Conservation (phyloP, 2,113 vertebrate species). For the Gnathonemus longibarbis region DNA sequence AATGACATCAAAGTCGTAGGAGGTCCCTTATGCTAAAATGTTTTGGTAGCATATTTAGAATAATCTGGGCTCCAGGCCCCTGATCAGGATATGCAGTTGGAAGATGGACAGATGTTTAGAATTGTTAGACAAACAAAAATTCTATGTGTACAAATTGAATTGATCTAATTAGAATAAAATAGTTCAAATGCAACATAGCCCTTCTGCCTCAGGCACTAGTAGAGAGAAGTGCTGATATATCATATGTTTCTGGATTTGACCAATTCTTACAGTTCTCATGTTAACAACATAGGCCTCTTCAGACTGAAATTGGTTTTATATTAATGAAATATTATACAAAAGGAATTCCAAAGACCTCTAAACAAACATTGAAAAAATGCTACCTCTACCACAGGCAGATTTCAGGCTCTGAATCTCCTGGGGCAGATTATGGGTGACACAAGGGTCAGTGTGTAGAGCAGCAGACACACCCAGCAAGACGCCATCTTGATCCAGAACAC, state of each 20-base stretch:
- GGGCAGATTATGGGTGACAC: slow-evolving; percentile 79
- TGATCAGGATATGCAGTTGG: background rate
- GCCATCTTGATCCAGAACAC: slow-evolving; percentile 96
- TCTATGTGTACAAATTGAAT: background rate
- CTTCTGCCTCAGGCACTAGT: background rate
- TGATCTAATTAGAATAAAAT: background rate
- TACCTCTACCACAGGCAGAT: background rate
- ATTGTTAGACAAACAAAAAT: background rate
- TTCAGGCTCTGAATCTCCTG: slow-evolving; percentile 57
- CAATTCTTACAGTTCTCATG: background rate
- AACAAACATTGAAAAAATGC: background rate
- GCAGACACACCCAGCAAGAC: slow-evolving; percentile 89
- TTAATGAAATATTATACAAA: background rate
- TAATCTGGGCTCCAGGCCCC: background rate
- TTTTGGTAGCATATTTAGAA: background rate
- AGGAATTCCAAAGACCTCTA: background rate
- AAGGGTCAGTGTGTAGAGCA: slow-evolving; percentile 80
- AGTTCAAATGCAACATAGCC: background rate
- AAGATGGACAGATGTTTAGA: background rate
- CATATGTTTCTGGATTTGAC: background rate
- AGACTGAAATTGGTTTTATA: background rate
- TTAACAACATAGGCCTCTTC: background rate
- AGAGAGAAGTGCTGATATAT: background rate
- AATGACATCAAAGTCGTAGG: background rate
- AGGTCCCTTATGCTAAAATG: background rate